phyloP scores from a whole-genome alignment of 2,113 vertebrate genomes.

The Lamprologus tigripictilis region DNA sequence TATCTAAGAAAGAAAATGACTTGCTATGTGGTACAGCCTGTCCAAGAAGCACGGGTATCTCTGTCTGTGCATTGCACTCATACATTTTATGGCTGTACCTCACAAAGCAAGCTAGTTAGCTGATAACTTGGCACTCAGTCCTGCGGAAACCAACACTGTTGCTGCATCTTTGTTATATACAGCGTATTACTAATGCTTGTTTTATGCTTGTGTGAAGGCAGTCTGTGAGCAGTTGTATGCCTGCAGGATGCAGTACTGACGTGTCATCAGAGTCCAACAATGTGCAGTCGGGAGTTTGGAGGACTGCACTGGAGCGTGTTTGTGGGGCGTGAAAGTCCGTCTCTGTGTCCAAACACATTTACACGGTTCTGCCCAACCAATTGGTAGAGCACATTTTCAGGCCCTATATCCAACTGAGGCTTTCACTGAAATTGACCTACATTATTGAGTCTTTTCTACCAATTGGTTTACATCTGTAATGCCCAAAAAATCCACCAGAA shows the following conservation, averaged over 20 bases:
- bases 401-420: not conserved
- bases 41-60: not conserved
- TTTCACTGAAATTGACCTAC: not conserved
- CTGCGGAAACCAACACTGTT: not conserved
- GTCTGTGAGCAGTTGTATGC: not conserved
- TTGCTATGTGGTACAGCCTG: not conserved
- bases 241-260: not conserved
- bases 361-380: not conserved
- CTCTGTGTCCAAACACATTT: not conserved
- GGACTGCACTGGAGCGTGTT: not conserved
- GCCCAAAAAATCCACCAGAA: not conserved
- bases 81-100: not conserved
- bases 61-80: not conserved
- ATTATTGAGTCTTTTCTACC: not conserved
- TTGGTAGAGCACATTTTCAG: not conserved
- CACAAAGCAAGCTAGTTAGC: not conserved
- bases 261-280: not conserved
- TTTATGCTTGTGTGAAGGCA: not conserved
- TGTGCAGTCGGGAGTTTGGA: not conserved
- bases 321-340: accelerated
- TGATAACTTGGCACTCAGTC: not conserved
- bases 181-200: not conserved
- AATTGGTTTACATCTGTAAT: not conserved
- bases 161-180: not conserved
- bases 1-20: not conserved